phyloP scores from a whole-genome alignment of 2,113 vertebrate species.

The Astatotilapia flaviijosephi region DNA sequence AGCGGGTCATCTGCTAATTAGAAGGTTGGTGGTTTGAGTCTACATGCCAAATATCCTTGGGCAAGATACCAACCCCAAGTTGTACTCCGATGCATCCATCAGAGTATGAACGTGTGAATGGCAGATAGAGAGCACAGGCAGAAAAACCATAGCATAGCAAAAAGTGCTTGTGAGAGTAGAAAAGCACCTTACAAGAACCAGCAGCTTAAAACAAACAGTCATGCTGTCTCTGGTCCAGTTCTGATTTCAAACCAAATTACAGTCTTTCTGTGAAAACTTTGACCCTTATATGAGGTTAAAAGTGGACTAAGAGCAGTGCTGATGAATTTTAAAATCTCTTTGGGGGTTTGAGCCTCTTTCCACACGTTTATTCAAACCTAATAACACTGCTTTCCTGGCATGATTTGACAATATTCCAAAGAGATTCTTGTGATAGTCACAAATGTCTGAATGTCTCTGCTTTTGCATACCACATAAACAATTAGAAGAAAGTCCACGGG shows the following conservation, averaged over 20 bases:
- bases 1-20: neutral
- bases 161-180: neutral
- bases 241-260: neutral
- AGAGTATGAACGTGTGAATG: neutral
- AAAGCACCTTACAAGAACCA: neutral
- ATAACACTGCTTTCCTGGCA: neutral
- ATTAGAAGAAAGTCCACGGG: neutral
- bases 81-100: neutral
- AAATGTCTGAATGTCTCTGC: neutral
- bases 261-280: neutral
- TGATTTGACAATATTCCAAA: neutral
- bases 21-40: neutral
- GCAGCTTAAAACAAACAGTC: neutral
- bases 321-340: neutral
- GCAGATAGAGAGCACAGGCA: neutral
- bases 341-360: neutral
- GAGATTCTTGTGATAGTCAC: neutral
- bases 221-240: neutral
- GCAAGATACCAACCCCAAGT: rapidly evolving
- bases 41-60: neutral
- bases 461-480: neutral
- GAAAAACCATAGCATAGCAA: neutral
- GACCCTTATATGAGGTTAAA: neutral
- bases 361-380: neutral
- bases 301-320: neutral